A percentile compares a stretch with the other conserved stretches of the same genome.
phyloP scores from a whole-genome alignment of 1,140 invertebrate genomes.

The Lerema accius region DNA sequence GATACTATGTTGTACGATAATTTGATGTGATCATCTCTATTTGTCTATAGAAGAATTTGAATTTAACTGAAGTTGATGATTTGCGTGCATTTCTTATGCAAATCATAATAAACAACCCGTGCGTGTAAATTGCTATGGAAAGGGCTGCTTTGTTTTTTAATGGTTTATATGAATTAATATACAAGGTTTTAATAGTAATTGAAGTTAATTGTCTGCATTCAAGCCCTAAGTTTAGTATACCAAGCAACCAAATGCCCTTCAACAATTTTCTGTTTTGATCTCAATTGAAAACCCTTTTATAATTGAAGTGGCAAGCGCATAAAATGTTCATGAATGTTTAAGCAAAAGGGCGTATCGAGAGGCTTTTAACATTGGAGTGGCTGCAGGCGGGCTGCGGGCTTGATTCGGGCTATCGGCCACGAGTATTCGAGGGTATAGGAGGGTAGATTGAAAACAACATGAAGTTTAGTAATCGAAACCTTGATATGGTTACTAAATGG shows the following conservation, averaged over 20 bases:
- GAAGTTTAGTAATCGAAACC: background rate
- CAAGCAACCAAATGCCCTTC: background rate
- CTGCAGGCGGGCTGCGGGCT: conserved; percentile 3
- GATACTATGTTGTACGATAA: no score
- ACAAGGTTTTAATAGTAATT: no score
- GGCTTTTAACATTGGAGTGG: conserved; percentile 22
- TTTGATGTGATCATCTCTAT: no score
- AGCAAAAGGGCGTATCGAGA: conserved; percentile 26
- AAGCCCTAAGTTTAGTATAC: background rate
- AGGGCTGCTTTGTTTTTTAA: no score
- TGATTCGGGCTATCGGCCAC: background rate
- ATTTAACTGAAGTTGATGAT: no score
- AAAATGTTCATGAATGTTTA: conserved; percentile 29
- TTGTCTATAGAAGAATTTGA: no score
- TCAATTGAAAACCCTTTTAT: conserved; percentile 15
- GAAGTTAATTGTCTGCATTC: background rate
- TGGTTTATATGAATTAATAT: no score
- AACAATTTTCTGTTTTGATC: conserved; percentile 16
- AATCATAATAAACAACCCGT: no score
- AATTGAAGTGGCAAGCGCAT: conserved; percentile 23
- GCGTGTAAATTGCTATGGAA: no score
- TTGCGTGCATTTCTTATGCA: no score
- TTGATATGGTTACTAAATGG: no score
- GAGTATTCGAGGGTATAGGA: background rate
- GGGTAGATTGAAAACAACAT: background rate